Evolutionary conservation across 2,888 invertebrate genomes (phyloP).

Genomic region (Tachystola acroxantha): DNA sequence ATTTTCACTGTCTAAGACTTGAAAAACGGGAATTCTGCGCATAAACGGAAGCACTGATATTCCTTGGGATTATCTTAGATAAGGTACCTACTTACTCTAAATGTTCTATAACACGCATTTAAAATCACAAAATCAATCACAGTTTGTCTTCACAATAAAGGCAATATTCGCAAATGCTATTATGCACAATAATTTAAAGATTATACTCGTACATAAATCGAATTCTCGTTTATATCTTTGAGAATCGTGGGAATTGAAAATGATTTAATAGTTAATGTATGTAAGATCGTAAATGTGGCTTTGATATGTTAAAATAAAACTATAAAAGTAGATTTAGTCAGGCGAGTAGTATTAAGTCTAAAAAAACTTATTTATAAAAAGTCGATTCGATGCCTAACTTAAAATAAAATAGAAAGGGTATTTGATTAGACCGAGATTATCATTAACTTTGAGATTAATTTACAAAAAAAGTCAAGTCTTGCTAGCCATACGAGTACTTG

Average conservation of each 20-base stretch:
- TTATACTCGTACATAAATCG: slow-evolving; percentile 6
- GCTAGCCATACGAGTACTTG: too few relatives aligned
- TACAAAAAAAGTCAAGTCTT: too few relatives aligned
- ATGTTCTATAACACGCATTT: too few relatives aligned
- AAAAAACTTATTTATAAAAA: slow-evolving; percentile 2
- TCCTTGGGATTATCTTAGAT: too few relatives aligned
- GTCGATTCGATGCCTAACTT: neutral
- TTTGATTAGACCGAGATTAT: neutral
- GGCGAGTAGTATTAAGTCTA: slow-evolving; percentile 1
- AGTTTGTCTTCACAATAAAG: too few relatives aligned
- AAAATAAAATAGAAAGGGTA: neutral
- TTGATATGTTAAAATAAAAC: slow-evolving; percentile 11
- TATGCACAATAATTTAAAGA: slow-evolving; percentile 4
- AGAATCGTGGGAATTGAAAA: slow-evolving; percentile 10
- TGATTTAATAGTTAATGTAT: slow-evolving; percentile 10
- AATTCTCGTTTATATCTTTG: slow-evolving; percentile 9
- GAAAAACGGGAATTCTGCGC: too few relatives aligned
- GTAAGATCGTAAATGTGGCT: slow-evolving; percentile 7
- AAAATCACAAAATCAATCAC: too few relatives aligned
- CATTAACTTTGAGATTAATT: too few relatives aligned
- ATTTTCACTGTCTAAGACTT: too few relatives aligned
- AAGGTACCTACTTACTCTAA: too few relatives aligned
- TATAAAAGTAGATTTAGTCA: slow-evolving; percentile 8
- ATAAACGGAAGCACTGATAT: too few relatives aligned
- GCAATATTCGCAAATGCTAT: slow-evolving; percentile 3